Evolutionary conservation across 2,888 invertebrate species (phyloP), one percentile per base, ranked within the genome.

Genomic region (Eledona agricola): DNA sequence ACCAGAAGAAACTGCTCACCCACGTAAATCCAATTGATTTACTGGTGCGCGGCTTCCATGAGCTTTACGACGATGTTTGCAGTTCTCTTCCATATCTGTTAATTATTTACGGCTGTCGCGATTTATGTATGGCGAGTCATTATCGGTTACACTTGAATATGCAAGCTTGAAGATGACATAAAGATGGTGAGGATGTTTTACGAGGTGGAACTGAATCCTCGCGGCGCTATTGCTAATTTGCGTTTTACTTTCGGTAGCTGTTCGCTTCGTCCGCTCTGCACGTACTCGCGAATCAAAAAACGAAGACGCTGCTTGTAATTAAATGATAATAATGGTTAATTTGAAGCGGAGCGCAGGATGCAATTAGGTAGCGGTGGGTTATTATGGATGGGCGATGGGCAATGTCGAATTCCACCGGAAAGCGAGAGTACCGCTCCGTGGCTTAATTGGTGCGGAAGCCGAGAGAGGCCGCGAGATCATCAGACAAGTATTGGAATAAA

Each of bases 361-460:
- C 42, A 42, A 42, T 42, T 26, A 40, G 13, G 11, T 38, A 25
- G 15, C n/a, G n/a, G 9, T 7, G 22, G 22, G 31, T 31, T 43
- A 43, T 43, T 43, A 43, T 17, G 17, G 13, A 19, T 34, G 19
- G 34, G 7, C 35, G 35, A 22, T 37, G 11, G 17, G n/a, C 17
- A 10, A 5, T 32, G 32, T 32, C 10, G 12, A 35, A 22, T n/a
- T n/a, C n/a, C n/a, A n/a, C n/a, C 13, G 10, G 10, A 40, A 42
- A 17, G 40, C 40, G 47, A 32, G 28, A 32, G 32, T 23, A 40
- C 15, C 9, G 22, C 55, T 53, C 61, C 58, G 64, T 49, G 57
- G 57, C 65, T 63, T 66, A 68, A 68, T 68, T 66, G 66, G 64
- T 63, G 58, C 61, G 60, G n/a, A n/a, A n/a, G n/a, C n/a, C n/a